These are phyloP conservation scores for Thecophora atra DNA, from an alignment of 2,888 invertebrate species.

Conservation along the genomic window DNA sequence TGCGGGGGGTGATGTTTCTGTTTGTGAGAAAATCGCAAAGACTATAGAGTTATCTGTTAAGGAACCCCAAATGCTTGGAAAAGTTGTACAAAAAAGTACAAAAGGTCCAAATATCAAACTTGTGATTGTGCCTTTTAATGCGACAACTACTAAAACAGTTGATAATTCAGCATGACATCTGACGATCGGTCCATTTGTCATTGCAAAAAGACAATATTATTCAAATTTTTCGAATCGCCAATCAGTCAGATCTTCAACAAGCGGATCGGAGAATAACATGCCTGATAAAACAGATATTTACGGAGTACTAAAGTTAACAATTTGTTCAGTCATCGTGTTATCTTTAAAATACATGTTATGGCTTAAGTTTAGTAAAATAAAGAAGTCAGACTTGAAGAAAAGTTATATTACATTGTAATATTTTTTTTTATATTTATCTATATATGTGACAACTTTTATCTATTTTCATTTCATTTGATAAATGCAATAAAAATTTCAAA, in stretches of 20 bases:
- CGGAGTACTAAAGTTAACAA: slow-evolving; percentile 37
- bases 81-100: slow-evolving; percentile 72
- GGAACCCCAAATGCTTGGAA: slow-evolving; percentile 66
- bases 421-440: no score
- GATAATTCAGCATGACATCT: slow-evolving; percentile 49
- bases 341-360: slow-evolving; percentile 43
- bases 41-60: slow-evolving; percentile 68
- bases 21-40: slow-evolving; percentile 69
- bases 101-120: slow-evolving; percentile 73
- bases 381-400: background rate
- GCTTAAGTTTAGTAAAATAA: slow-evolving; percentile 38
- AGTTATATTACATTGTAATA: slow-evolving; percentile 4
- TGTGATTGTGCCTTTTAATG: slow-evolving; percentile 69
- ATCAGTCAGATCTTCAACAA: slow-evolving; percentile 4
- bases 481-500: no score
- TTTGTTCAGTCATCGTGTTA: slow-evolving; percentile 38
- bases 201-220: slow-evolving; percentile 6
- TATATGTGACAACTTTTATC: no score
- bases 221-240: slow-evolving; percentile 9
- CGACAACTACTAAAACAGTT: background rate
- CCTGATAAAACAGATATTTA: slow-evolving; percentile 15
- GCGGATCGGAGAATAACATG: background rate
- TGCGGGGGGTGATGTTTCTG: slow-evolving; percentile 46
- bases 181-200: background rate
- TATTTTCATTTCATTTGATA: no score